Evolutionary conservation across 2,113 vertebrate species (phyloP), one percentile per base, ranked within the genome.

Genomic region (Sylvia atricapilla): DNA sequence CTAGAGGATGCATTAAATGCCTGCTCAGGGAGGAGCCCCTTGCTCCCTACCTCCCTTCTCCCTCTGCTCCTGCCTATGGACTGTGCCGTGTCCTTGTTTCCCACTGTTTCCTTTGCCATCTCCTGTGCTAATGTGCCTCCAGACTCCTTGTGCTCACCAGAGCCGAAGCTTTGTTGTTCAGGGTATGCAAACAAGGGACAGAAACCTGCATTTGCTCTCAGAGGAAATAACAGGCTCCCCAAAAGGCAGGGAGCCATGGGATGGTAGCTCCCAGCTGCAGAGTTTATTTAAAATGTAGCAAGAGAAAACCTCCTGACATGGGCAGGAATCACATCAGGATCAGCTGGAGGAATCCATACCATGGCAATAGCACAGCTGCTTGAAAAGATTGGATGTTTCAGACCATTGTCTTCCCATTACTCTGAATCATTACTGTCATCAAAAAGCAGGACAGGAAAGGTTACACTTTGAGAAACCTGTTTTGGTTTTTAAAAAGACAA

Each of bases 101-200:
- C 97, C 97, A 99, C 99, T 93, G 98, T 99, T 93, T 99, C 99
- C 96, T 98, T 99, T 93, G 99, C 98, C 28, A 99, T 99, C 95
- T 98, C 98, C 94, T 99, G 98, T 31, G 98, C 98, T 85, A 99
- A 91, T 44, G 96, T 87, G 16, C 98, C 98, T 70, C 98, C 96
- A 3, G 98, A 98, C 87, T 99, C 99, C 30, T 98, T 66, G 0
- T 98, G 97, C 62, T 96, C 97, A 5, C 97, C 98, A 22, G 81
- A 93, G 19, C 82, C 4, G 1, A 97, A 95, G 66, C 86, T 78
- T 81, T 72, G 72, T 76, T 78, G 86, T 4, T 98, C 98, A 56
- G 88, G 91, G 59, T 97, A 97, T 96, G 94, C 27, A 74, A 46
- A 84, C 1, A 35, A 44, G 24, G 49, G 15, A 55, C 37, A 28